A percentile compares a stretch with the other conserved stretches of the same genome.
phyloP scores from a whole-genome alignment of 2,888 invertebrate species.

The Rhagium mordax region DNA sequence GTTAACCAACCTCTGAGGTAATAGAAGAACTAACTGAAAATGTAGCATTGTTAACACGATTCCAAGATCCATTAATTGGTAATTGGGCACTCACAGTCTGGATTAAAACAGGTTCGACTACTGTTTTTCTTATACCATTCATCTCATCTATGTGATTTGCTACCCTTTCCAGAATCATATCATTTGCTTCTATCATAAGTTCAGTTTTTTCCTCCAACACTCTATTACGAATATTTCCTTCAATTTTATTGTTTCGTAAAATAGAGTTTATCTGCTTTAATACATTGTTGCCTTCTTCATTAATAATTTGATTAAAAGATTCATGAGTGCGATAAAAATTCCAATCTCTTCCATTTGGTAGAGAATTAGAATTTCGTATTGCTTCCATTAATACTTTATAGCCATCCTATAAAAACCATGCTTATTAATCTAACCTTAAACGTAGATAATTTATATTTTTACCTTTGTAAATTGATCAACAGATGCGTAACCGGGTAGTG shows the following conservation, averaged over 20 bases:
- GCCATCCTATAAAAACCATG: slow-evolving; percentile 73
- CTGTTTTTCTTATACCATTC: slow-evolving; percentile 74
- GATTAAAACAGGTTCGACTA: slow-evolving; percentile 71
- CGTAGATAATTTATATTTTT: slow-evolving; percentile 29
- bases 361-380: slow-evolving; percentile 79
- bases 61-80: slow-evolving; percentile 77
- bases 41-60: slow-evolving; percentile 66
- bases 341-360: slow-evolving; percentile 82
- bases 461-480: slow-evolving; percentile 69
- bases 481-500: slow-evolving; percentile 63
- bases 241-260: slow-evolving; percentile 73
- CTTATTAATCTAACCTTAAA: slow-evolving; percentile 29
- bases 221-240: slow-evolving; percentile 73
- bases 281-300: slow-evolving; percentile 77
- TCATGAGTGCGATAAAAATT: slow-evolving; percentile 85
- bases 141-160: slow-evolving; percentile 82
- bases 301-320: slow-evolving; percentile 79
- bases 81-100: slow-evolving; percentile 67
- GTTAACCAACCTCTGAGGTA: slow-evolving; percentile 46
- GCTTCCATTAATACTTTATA: slow-evolving; percentile 78
- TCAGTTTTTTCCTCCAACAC: slow-evolving; percentile 82
- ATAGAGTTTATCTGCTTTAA: slow-evolving; percentile 75
- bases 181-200: slow-evolving; percentile 86
- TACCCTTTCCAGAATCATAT: slow-evolving; percentile 85
- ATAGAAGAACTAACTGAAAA: slow-evolving; percentile 58